Evolutionary conservation across 2,888 invertebrate genomes (phyloP), one percentile per base, ranked within the genome.

Genomic region (Drosophila gaucha): DNA sequence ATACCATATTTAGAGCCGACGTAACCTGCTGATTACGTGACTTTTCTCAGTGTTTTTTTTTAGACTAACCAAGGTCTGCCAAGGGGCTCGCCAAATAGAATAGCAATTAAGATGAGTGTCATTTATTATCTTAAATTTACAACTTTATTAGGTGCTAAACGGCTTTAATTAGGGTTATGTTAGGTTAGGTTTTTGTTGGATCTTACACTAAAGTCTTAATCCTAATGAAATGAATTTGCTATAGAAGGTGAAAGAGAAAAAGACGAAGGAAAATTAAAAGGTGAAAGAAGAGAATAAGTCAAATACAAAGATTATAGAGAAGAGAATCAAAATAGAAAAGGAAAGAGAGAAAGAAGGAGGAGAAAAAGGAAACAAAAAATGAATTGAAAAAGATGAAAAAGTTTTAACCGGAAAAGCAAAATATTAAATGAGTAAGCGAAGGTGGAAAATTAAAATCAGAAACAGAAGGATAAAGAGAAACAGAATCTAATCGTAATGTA

Each of bases 11-110:
- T 46, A 51, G 73, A 57, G 8, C 16, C 57, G 4, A 55, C 75
- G 70, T 60, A 74, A 69, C 12, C 36, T 5, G 24, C 18, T 28
- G 50, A 58, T 63, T 73, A 59, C 51, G 51, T 70, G 65, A 33
- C 16, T 4, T 9, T 12, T 35, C 26, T 18, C 39, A 16, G 28
- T 12, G 14, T 28, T n/a, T 14, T 43, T 24, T n/a, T 3, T 0
- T 5, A 6, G 22, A 2, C 6, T 26, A 26, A 12, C 26, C 10
- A 9, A 24, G 14, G 10, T 9, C 20, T 6, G 6, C 20, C 24
- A 41, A 28, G 43, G 39, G 49, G 47, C 57, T 65, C 58, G 57
- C 9, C 47, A 10, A 39, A 18, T 18, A 12, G 10, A 41, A 26
- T 20, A 35, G 10, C 30, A 63, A 31, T 28, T 31, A 24, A 18